Evolutionary conservation across 2,888 invertebrate species (phyloP), one percentile per base, ranked within the genome.

Genomic region (Drosophila villosipedis): DNA sequence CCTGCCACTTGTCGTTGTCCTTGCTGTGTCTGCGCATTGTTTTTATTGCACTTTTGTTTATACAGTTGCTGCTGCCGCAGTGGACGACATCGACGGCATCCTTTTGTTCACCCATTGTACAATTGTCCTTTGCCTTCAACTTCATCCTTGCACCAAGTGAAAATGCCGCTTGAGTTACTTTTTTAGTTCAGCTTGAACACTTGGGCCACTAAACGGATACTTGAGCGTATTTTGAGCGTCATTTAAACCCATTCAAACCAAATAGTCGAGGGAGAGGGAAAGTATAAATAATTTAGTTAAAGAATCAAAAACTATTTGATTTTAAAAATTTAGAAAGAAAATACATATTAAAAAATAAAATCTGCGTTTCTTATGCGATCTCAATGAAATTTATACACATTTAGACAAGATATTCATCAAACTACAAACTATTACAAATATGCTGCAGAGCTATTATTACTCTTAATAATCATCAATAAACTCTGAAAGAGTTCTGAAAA

Each of bases 1-100:
- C 70, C 78, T 76, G 80, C 78, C 84, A 82, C 82, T 82, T 82
- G 84, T 81, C 69, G 57, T 39, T 61, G 49, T 61, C 76, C 65
- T 52, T 58, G 67, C 62, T 49, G 7, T 25, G 66, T 69, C 73
- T 70, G 52, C 33, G 16, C 31, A 61, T 76, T 66, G 75, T 66
- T 81, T 54, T 68, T 64, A 65, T 64, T 72, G 69, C 78, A 73
- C 70, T 68, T 52, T 68, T 82, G 84, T 78, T 82, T 80, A 77
- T 66, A 74, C 82, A 82, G 82, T 80, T 82, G 82, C 25, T 67
- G 68, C 68, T 50, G 52, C n/a, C 41, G 25, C 10, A 43, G n/a
- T 35, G 57, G 67, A 58, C 64, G 43, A 65, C 37, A 57, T 14
- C n/a, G 59, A 41, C 58, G 53, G 60, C 53, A 69, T 69, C 53